phyloP scores from a whole-genome alignment of 2,888 invertebrate species.

The Dexiosoma caninum region DNA sequence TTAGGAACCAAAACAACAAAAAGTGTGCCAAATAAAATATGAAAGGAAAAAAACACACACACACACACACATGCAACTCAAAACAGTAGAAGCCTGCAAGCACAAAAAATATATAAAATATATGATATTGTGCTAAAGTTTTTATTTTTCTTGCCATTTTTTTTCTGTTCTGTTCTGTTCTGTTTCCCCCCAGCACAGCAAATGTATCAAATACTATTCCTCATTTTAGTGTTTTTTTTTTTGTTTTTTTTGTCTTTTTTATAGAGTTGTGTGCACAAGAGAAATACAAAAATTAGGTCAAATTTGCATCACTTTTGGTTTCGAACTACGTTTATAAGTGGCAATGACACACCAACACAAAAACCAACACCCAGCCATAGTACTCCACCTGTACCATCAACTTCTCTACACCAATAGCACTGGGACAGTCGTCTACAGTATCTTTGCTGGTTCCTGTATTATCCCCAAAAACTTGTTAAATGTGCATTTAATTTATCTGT shows the following conservation, averaged over 20 bases:
- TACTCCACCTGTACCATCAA: not conserved
- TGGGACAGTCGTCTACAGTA: not conserved
- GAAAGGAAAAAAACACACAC: not conserved
- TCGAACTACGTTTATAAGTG: conserved; percentile 27
- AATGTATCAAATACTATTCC: conserved; percentile 14
- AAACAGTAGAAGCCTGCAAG: conserved; percentile 24
- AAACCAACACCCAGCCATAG: not conserved
- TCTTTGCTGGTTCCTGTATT: not conserved
- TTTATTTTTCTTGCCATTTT: not conserved
- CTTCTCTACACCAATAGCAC: no score
- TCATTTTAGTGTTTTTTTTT: no score
- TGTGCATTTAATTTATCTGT: not conserved
- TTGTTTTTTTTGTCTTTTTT: not conserved
- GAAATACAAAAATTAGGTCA: conserved; percentile 60
- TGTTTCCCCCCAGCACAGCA: not conserved
- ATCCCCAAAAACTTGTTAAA: conserved; percentile 3
- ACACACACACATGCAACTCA: not conserved
- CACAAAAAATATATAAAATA: conserved; percentile 2
- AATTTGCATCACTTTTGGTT: conserved; percentile 63
- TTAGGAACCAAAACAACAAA: not conserved
- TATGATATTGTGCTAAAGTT: not conserved
- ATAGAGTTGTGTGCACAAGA: conserved; percentile 25
- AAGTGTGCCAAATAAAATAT: not conserved
- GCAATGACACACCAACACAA: conserved; percentile 27
- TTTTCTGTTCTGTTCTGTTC: no score